phyloP scores from a whole-genome alignment of 1,140 invertebrate species.

The Parapsyche elsis region DNA sequence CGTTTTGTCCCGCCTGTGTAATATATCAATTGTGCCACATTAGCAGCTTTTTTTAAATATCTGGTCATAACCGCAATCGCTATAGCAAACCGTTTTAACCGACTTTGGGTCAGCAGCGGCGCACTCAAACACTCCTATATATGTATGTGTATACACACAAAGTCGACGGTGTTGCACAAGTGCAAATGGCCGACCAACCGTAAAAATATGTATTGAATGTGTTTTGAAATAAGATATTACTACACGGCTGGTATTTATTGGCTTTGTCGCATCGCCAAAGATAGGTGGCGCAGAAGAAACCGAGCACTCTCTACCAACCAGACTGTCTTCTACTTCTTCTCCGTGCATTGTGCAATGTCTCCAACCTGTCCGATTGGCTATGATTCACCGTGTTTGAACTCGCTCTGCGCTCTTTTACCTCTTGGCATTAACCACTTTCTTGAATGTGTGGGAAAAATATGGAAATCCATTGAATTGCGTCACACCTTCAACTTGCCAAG shows the following conservation, averaged over 20 bases:
- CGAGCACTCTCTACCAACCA: neutral
- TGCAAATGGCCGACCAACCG: neutral
- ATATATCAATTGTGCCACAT: too few species aligned
- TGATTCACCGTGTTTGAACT: neutral
- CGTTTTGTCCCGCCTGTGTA: too few species aligned
- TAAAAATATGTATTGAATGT: slow-evolving; percentile 15
- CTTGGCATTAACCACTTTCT: too few species aligned
- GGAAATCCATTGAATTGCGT: too few species aligned
- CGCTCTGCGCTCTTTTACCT: neutral
- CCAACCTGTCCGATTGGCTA: neutral
- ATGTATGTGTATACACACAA: too few species aligned
- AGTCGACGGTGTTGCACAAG: slow-evolving; percentile 3
- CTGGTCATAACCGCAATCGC: too few species aligned
- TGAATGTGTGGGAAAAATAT: too few species aligned
- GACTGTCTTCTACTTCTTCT: neutral
- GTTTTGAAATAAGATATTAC: slow-evolving; percentile 24
- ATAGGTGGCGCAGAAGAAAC: neutral
- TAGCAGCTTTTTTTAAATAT: too few species aligned
- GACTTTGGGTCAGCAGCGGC: neutral
- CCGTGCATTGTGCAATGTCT: neutral
- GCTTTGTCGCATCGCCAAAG: slow-evolving; percentile 17
- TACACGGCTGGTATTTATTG: slow-evolving; percentile 16
- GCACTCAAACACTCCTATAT: neutral
- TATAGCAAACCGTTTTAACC: neutral
- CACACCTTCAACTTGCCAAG: too few species aligned